Percentiles rank a stretch among this genome's conserved stretches.
Evolutionary conservation across 2,113 vertebrate genomes (phyloP).

Genomic region (Eublepharis macularius): DNA sequence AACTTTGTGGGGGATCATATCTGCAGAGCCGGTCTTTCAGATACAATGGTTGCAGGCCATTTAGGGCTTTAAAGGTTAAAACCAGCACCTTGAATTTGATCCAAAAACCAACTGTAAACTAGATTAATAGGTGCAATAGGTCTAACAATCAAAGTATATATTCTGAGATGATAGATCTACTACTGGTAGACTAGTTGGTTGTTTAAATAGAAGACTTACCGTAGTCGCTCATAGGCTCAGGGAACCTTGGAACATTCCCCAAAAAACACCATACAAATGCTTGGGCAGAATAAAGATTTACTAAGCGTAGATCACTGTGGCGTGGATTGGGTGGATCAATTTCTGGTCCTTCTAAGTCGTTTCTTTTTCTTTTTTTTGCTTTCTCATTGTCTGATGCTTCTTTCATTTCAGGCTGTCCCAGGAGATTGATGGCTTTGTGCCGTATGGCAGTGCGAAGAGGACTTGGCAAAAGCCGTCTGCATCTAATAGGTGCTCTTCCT

Average conservation of each 20-base stretch:
- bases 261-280: not conserved
- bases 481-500: slow-evolving; percentile 80
- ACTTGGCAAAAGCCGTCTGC: slow-evolving; percentile 86
- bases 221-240: not conserved
- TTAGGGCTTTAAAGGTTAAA: too few species aligned
- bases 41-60: too few species aligned
- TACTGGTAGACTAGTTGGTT: not conserved
- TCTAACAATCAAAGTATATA: not conserved
- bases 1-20: too few species aligned
- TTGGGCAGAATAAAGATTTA: not conserved
- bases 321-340: not conserved
- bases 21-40: too few species aligned
- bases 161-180: not conserved
- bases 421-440: slow-evolving; percentile 82
- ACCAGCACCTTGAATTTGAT: too few species aligned
- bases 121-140: too few species aligned
- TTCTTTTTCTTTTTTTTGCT: not conserved
- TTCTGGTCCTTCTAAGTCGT: not conserved
- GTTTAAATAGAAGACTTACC: not conserved
- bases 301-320: too few species aligned
- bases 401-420: slow-evolving; percentile 74
- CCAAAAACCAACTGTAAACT: too few species aligned
- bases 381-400: not conserved
- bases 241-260: not conserved
- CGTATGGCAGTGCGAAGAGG: slow-evolving; percentile 84